Evolutionary conservation across 2,113 vertebrate species (phyloP), one percentile per base, ranked within the genome.

Genomic region (Esox niger): DNA sequence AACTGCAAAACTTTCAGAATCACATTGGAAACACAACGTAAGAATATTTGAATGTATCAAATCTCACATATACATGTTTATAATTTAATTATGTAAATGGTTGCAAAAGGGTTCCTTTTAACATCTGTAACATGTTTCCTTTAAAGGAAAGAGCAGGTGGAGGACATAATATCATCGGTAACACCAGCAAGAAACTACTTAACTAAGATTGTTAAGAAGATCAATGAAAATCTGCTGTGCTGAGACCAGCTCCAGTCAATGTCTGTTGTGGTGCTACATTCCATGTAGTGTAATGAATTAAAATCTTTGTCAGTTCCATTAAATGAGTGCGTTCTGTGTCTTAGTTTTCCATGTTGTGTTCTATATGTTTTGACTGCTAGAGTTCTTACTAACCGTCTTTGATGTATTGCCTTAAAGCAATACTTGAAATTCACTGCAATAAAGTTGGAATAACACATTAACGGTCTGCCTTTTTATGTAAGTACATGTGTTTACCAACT

Each of bases 131-230:
- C 17, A 32, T n/a, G 33, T 69, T 59, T 62, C 54, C 0, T 69
- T 2, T 75, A 68, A 75, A 92, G 91, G 64, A 67, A 79, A 8
- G 68, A 82, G 17, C 82, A 89, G 73, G 79, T 92, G 21, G 74
- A 89, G 33, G 79, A 84, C 13, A 79, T 89, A 0, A 31, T 90
- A 47, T 67, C 77, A 0, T 86, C 79, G 0, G 69, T 86, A 56
- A 72, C 46, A 71, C 88, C 89, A 3, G 31, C n/a, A 46, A 87
- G 66, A 35, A 85, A 88, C 20, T 72, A 85, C 47, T 55, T 92
- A 63, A 91, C 88, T 0, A 82, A 78, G 63, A 84, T 86, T 4
- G 33, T 91, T 54, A 89, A 80, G 66, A 89, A 65, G 46, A 87
- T 91, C 56, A 74, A 91, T 30, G 38, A 79, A 1, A 56, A 62